Evolutionary conservation across 2,113 vertebrate species (phyloP), one percentile per base, ranked within the genome.

Genomic region (Tauraco erythrolophus): DNA sequence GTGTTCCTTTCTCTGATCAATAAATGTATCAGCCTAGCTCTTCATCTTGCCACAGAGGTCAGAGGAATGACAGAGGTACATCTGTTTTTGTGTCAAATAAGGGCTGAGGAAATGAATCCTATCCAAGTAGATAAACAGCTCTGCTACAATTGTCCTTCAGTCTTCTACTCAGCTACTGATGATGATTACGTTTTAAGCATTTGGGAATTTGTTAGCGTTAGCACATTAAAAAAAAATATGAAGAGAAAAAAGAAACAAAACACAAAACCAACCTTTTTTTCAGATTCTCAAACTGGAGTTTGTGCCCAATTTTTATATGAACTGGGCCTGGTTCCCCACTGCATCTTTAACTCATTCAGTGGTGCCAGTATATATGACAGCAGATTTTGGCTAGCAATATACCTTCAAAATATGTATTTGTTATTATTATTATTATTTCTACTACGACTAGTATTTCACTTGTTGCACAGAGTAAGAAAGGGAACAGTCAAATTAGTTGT

Each of bases 21-120:
- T 98, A 98, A 97, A 84, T 45, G 77, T 70, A 97, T 91, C 96
- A 92, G 94, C 68, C 77, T 96, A 79, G 92, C 80, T 97, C 92
- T 98, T 98, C 95, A 96, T 98, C 98, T 98, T 98, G 92, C 96
- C 94, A 96, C 89, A 95, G 95, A 98, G 97, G 98, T 98, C 97
- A 97, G 74, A 94, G 45, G 53, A 95, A 93, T 97, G 97, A 97
- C 97, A 98, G 95, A 85, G 77, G 81, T 95, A 94, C 97, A 97
- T 98, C 96, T 98, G 96, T 91, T 97, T 98, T 96, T 96, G 19
- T 97, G 96, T 97, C 97, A 97, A 92, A 91, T 94, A 95, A 96
- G 61, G 83, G 84, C 89, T 94, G 82, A 94, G 91, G 86, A 98
- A 97, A 98, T 97, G 70, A 97, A 97, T 98, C 88, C 81, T 95